These are phyloP conservation scores for Bos taurus DNA, from an alignment of 2,113 vertebrate species.

Conservation along the genomic window ARS-UCD2.0 NC_037337.1:67230501-67231000, in stretches of 20 bases:
- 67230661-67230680: neutral
- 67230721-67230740: neutral
- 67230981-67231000: neutral
- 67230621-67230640: neutral
- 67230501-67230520: neutral
- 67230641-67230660: neutral
- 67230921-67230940: neutral
- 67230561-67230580: neutral
- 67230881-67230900: neutral
- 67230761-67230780: neutral
- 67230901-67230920: neutral
- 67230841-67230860: neutral
- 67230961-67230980: neutral
- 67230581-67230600: neutral
- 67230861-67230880: neutral
- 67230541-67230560: neutral
- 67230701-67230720: neutral
- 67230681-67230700: neutral
- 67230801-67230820: neutral
- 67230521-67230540: neutral
- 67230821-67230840: accelerated
- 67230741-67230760: neutral
- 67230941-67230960: neutral
- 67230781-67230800: neutral
- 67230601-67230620: neutral